Evolutionary conservation across 2,888 invertebrate genomes (phyloP), one percentile per base, ranked within the genome.

Genomic region (Ormyrus thymus): DNA sequence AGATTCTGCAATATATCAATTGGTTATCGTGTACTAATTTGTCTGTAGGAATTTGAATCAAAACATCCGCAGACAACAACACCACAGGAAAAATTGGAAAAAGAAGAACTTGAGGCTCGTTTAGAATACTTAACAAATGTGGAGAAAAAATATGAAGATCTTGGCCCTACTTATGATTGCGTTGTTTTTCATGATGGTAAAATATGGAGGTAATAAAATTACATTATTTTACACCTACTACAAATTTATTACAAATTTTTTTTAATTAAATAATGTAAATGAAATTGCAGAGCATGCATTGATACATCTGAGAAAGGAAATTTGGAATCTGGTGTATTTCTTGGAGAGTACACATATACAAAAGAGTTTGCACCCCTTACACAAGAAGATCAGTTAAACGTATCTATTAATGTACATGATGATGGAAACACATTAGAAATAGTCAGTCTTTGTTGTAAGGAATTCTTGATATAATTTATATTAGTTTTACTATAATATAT

Each of bases 401-500:
- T 97, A 88, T 95, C 96, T 83, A 93, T 98, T 77, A 98, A 99
- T 89, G 95, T 99, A 61, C 95, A 97, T 86, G 95, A 97, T 84
- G 94, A 95, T 13, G 99, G 99, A 46, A 94, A 98, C 87, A 92
- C 95, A 0, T 91, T 99, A 75, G 98, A 99, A 91, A 94, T 99
- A 69, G 98, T 97, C 74, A 96, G 97, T 84, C 95, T 97, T 93
- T 96, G 97, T 89, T 97, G 98, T 98, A 91, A 94, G 95, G 93
- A 83, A 65, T 79, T 72, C 1, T 50, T 50, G 6, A 15, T 71
- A 59, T 46, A 72, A 78, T 74, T 53, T 64, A 71, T 58, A 59
- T 76, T 61, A 51, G 43, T 61, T 62, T 53, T 61, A 10, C 43
- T 50, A 8, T 68, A 10, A 48, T 29, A 48, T 55, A 43, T 46